A percentile compares a stretch with the other conserved stretches of the same genome.
phyloP scores from a whole-genome alignment of 1,140 invertebrate genomes.

The Leptinotarsa texana region DNA sequence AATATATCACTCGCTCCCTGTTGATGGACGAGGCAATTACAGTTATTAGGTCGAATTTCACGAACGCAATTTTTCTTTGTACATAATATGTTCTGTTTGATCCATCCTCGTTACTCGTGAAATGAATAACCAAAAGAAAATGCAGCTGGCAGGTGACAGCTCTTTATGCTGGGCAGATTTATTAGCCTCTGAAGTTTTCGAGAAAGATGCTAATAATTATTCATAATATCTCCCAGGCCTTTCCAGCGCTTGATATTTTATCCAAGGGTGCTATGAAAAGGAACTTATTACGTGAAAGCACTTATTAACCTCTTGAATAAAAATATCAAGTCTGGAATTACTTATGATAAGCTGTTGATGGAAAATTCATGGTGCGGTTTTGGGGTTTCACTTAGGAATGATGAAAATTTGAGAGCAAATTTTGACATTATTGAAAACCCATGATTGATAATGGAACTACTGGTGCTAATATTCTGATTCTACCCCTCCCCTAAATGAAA shows the following conservation, averaged over 20 bases:
- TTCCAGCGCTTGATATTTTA: background rate
- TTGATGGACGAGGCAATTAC: too few relatives aligned
- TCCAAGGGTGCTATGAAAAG: background rate
- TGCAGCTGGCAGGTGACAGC: background rate
- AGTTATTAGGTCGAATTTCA: too few relatives aligned
- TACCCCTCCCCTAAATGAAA: too few relatives aligned
- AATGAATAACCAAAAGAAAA: background rate
- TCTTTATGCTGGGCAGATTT: background rate
- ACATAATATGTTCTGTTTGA: too few relatives aligned
- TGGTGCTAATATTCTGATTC: too few relatives aligned
- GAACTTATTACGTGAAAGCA: background rate
- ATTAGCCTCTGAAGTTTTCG: constrained; percentile 15
- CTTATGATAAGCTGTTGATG: background rate
- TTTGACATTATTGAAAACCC: too few relatives aligned
- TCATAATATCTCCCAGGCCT: constrained; percentile 11
- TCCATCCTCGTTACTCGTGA: too few relatives aligned
- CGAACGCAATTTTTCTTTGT: too few relatives aligned
- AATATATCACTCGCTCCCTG: too few relatives aligned
- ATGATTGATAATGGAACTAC: too few relatives aligned
- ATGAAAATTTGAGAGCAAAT: too few relatives aligned
- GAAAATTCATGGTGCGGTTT: background rate
- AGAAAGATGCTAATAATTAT: constrained; percentile 13
- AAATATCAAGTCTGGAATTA: background rate
- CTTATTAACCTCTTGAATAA: background rate
- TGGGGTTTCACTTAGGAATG: background rate